Percentiles rank a stretch among this genome's conserved stretches.
These are phyloP conservation scores for Panurus biarmicus DNA, from an alignment of 2,113 vertebrate genomes.

Conservation along the genomic window DNA sequence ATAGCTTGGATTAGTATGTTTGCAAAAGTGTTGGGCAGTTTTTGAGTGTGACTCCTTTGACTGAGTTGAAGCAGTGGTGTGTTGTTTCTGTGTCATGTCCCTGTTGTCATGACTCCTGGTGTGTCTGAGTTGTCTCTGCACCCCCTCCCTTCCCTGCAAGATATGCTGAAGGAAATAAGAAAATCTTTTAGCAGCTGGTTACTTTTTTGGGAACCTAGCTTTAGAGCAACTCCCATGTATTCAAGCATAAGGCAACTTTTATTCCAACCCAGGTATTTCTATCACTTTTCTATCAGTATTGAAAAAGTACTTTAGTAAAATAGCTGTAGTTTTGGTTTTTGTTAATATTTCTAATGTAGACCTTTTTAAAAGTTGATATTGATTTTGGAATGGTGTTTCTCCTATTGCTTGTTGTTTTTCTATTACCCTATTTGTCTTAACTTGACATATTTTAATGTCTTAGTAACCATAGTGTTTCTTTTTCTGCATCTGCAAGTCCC, in stretches of 20 bases:
- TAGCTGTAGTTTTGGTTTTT: not conserved
- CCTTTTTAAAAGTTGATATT: not conserved
- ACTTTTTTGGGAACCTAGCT: not conserved
- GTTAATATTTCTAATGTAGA: not conserved
- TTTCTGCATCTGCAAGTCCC: not conserved
- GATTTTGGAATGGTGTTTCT: not conserved
- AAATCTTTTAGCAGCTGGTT: not conserved
- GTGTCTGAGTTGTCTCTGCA: accelerated
- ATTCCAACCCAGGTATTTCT: not conserved
- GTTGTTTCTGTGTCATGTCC: not conserved
- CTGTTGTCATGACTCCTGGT: not conserved
- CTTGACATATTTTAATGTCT: not conserved
- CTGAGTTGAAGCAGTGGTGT: not conserved
- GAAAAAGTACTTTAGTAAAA: not conserved
- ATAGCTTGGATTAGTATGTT: not conserved
- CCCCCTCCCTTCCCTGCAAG: accelerated
- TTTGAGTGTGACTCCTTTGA: not conserved
- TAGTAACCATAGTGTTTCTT: not conserved
- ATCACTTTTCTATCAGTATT: not conserved
- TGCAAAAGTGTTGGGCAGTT: not conserved
- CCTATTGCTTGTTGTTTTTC: not conserved
- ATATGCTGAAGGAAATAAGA: not conserved
- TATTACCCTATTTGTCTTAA: not conserved
- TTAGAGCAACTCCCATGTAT: not conserved
- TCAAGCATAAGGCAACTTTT: not conserved